Percentiles rank a stretch among this genome's conserved stretches.
phyloP scores from a whole-genome alignment of 2,888 invertebrate genomes.

The Thymelicus sylvestris region DNA sequence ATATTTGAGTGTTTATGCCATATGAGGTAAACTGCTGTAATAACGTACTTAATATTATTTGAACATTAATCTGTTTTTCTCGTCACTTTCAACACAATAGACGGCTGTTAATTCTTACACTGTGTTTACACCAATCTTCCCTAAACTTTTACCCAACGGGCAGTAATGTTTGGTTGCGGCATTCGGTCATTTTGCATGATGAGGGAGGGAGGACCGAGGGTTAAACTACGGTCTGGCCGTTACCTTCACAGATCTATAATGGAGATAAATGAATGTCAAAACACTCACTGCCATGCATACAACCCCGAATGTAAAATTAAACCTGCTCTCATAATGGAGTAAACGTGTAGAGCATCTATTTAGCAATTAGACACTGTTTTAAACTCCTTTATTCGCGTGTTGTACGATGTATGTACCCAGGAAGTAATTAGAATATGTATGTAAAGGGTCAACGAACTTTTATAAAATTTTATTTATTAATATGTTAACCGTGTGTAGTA shows the following conservation, averaged over 20 bases:
- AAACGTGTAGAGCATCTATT: conserved; percentile 78
- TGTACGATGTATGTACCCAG: conserved; percentile 40
- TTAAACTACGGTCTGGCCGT: conserved; percentile 31
- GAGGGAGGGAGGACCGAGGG: conserved; percentile 24
- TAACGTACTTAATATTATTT: no score
- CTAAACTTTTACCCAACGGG: conserved; percentile 30
- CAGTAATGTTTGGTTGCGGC: conserved; percentile 30
- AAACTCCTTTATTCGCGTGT: conserved; percentile 53
- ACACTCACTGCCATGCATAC: conserved; percentile 63
- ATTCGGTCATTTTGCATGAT: conserved; percentile 37
- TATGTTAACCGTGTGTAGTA: not conserved
- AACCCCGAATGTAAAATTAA: conserved; percentile 70
- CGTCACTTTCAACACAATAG: no score
- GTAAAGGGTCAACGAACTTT: conserved; percentile 9
- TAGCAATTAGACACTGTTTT: conserved; percentile 70
- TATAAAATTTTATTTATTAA: not conserved
- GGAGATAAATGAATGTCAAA: conserved; percentile 83
- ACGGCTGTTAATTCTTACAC: not conserved
- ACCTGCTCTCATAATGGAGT: conserved; percentile 75
- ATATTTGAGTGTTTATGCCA: no score
- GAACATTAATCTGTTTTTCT: no score
- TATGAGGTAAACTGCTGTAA: no score
- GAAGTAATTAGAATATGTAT: conserved; percentile 39
- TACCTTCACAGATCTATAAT: conserved; percentile 66
- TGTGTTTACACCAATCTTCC: conserved; percentile 25